Percentiles rank a stretch among this genome's conserved stretches.
phyloP scores from a whole-genome alignment of 1,140 invertebrate genomes.

The Adoxophyes honmai region DNA sequence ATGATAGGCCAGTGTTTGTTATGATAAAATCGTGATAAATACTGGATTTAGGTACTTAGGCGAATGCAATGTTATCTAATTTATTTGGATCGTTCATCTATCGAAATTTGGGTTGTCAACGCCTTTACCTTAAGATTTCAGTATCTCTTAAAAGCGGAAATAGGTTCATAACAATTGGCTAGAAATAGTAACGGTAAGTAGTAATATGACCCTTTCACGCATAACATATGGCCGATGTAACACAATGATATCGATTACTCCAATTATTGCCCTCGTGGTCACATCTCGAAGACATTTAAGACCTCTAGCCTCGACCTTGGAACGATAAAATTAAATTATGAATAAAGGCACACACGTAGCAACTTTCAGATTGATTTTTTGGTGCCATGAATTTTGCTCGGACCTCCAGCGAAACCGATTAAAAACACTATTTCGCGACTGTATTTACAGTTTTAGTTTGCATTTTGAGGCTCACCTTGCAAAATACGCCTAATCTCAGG shows the following conservation, averaged over 20 bases:
- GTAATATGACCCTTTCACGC: conserved; percentile 59
- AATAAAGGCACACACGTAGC: conserved; percentile 44
- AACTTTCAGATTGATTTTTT: conserved; percentile 42
- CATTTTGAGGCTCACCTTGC: conserved; percentile 47
- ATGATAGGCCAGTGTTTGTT: background rate
- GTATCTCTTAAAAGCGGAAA: background rate
- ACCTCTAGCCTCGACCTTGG: conserved; percentile 45
- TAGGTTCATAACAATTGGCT: conserved; percentile 34
- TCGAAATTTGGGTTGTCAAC: background rate
- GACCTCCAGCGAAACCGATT: conserved; percentile 18
- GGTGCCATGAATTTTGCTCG: conserved; percentile 30
- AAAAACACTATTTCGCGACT: conserved; percentile 17
- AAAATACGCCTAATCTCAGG: conserved; percentile 64
- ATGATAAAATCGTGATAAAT: conserved; percentile 11
- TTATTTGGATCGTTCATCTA: background rate
- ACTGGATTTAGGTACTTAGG: background rate
- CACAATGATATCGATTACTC: conserved; percentile 53
- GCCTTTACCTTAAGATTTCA: background rate
- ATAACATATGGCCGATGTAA: conserved; percentile 65
- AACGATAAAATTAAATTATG: conserved; percentile 38
- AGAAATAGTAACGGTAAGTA: conserved; percentile 51
- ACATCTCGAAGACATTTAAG: conserved; percentile 21
- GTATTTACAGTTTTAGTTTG: background rate
- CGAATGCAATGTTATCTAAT: conserved; percentile 12
- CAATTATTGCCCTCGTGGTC: conserved; percentile 38